Base-by-base conservation (phyloP, 2,797 vertebrate genomes). In the Buphagus erythrorhynchus region DNA sequence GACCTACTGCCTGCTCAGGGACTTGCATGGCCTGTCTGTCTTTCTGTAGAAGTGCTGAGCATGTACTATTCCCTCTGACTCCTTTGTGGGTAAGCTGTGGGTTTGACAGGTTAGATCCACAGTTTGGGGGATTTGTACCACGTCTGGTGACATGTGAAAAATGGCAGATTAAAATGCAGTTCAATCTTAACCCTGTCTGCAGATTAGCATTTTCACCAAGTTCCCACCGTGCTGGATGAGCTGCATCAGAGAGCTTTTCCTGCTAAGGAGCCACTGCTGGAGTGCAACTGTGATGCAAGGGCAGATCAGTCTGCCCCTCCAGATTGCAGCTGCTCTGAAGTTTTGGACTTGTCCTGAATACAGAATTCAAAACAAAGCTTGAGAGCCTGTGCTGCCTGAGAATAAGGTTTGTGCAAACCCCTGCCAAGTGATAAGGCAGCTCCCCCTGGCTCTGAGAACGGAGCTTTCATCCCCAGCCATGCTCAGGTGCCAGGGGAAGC, bases 261-360 rank as follows among this genome's bases (percentile, higher is more conserved):
- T 61, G 26, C 2, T 5, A 22, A 77, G 54, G 83, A 95, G 45
- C 63, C 24, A 5, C 51, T 1, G 2, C 77, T 68, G 6, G 45
- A 85, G 31, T n/a, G 25, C 80, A 85, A 36, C 49, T 74, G 76
- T 71, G 79, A 83, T 77, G 76, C 55, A 68, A 71, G 68, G 91
- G 59, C n/a, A 43, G 81, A 94, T 96, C 84, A 85, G 40, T 83
- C 87, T 83, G 51, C 78, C 85, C 75, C 85, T 93, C 76, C 59
- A 62, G 68, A 89, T 36, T 89, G 65, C 10, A 14, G 58, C 72
- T 75, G 33, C 91, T 96, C 85, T 94, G 62, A 93, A 87, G 93
- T 76, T 95, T 82, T 42, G n/a, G 40, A 61, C 91, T 86, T 55
- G 54, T 51, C 65, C 62, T 92, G 92, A 93, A 95, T 95, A 68